Base-by-base conservation (phyloP, 2,797 vertebrate species). In the Hapalemur alaotrensis region DNA sequence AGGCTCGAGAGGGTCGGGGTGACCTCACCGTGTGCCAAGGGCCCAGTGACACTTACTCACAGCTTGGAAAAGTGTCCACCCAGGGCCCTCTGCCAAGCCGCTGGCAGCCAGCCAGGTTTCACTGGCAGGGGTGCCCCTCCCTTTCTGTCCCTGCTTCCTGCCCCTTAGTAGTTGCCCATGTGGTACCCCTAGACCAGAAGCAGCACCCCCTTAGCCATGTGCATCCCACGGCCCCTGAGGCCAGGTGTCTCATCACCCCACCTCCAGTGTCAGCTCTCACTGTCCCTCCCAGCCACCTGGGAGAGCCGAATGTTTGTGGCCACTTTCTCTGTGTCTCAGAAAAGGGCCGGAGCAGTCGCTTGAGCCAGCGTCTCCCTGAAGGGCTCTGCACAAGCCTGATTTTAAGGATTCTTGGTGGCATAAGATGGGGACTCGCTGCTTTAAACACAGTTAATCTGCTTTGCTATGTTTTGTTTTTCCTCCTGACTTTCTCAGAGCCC, bases 351-450 rank as follows among this genome's bases (percentile, higher is more conserved):
- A 32, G 14, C 35, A 35, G 38, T 17, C 38, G 6, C 69, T 23
- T 38, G 35, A 59, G 79, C 72, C 14, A 0, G 20, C 0, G 32
- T 11, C 35, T 76, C 67, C 38, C 54, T 5, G 23, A 57, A 30
- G 43, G n/a, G 4, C 15, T 69, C 10, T 0, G 0, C 0, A 23
- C 48, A 61, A 25, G 54, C 2, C 38, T 9, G 35, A 52, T 15
- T 1, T 78, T 4, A 4, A 38, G 69, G 63, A 17, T 48, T 6
- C 38, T 50, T 14, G 0, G 5, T 32, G 67, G 50, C 5, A 41
- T 67, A 30, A 43, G 38, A 46, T 3, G 14, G 63, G 54, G 28
- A 23, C 35, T 5, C 0, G 1, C 25, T 4, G 1, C 78, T 54
- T 89, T 61, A 50, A 38, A 15, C 67, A 32, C 2, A 8, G 41